Conservation (phyloP, 1,140 invertebrate species). For the Dendroctonus ponderosae region DNA sequence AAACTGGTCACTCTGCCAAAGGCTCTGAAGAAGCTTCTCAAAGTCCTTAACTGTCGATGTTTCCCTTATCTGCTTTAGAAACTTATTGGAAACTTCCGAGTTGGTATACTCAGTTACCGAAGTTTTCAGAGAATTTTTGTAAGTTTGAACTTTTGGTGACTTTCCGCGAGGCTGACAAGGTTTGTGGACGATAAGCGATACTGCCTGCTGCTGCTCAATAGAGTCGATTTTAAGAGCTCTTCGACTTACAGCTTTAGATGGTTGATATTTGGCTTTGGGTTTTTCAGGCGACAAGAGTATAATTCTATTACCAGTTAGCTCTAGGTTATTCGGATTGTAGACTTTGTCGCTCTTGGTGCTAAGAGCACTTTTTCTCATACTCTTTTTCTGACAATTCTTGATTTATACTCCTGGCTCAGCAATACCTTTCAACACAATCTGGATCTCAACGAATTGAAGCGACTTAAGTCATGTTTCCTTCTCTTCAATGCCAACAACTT, state of each 20-base stretch:
- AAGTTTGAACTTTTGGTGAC: slow-evolving; percentile 1
- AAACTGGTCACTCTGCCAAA: slow-evolving; percentile 25
- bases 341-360: slow-evolving; percentile 19
- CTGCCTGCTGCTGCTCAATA: not conserved
- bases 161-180: slow-evolving; percentile 2
- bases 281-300: not conserved
- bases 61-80: slow-evolving; percentile 38
- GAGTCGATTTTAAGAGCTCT: slow-evolving; percentile 8
- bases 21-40: slow-evolving; percentile 37
- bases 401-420: too few relatives aligned
- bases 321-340: slow-evolving; percentile 16
- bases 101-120: slow-evolving; percentile 30
- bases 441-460: too few relatives aligned
- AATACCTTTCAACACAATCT: too few relatives aligned
- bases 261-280: not conserved
- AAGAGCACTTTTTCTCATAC: slow-evolving; percentile 27
- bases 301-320: slow-evolving; percentile 21
- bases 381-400: not conserved
- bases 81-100: slow-evolving; percentile 29
- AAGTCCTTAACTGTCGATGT: slow-evolving; percentile 41
- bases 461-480: too few relatives aligned
- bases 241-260: too few relatives aligned
- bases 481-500: not conserved
- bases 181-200: slow-evolving; percentile 4
- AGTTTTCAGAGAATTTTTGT: slow-evolving; percentile 15